phyloP scores from a whole-genome alignment of 2,797 vertebrate genomes.

The Denticeps clupeoides region DNA sequence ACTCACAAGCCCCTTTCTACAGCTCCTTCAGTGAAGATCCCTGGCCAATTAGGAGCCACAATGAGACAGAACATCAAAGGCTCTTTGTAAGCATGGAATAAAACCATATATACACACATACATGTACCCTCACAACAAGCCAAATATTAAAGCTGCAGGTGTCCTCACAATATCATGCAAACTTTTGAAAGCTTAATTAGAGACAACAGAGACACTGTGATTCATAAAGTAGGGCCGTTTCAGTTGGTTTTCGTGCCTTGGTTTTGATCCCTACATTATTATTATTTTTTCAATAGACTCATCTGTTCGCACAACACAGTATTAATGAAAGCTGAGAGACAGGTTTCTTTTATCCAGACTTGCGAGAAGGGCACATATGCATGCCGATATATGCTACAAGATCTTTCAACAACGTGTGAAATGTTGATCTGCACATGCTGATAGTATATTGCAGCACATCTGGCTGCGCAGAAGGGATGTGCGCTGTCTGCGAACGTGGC shows the following conservation, averaged over 20 bases:
- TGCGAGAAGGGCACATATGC: too few species aligned
- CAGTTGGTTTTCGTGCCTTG: not conserved
- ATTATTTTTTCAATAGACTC: not conserved
- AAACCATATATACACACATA: constrained; percentile 8
- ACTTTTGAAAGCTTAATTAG: constrained; percentile 26
- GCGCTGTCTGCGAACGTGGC: too few species aligned
- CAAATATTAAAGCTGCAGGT: constrained; percentile 36
- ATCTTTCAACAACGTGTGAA: too few species aligned
- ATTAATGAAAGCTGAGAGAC: not conserved
- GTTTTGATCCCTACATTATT: not conserved
- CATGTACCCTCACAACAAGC: constrained; percentile 13
- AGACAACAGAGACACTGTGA: constrained; percentile 14
- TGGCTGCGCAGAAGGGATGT: too few species aligned
- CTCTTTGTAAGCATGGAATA: not conserved
- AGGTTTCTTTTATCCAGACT: too few species aligned
- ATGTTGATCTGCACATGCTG: too few species aligned
- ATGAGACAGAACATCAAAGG: constrained; percentile 28
- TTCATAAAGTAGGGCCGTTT: constrained; percentile 5
- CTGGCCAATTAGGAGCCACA: constrained; percentile 15
- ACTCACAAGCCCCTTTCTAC: constrained; percentile 2
- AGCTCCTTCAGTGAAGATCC: not conserved
- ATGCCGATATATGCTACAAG: too few species aligned
- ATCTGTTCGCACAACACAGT: not conserved
- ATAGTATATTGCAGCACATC: too few species aligned
- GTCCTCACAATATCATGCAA: constrained; percentile 32